Conservation (phyloP, 2,797 vertebrate species). For the Squalus acanthias region DNA sequence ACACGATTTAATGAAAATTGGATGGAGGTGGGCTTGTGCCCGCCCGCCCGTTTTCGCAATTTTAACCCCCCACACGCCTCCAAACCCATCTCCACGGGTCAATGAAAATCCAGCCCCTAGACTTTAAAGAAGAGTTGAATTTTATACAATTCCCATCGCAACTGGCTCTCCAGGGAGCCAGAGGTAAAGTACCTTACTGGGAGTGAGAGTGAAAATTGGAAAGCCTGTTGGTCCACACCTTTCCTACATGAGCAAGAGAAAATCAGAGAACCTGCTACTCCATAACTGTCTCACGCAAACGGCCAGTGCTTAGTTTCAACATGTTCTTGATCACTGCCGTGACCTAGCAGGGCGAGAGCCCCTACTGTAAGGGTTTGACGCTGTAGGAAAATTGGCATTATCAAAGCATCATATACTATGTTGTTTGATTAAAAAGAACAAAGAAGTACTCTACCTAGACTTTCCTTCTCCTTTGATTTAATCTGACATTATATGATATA, state of each 20-base stretch:
- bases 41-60: too few relatives aligned
- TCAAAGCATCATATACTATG: not conserved
- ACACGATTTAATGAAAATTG: too few relatives aligned
- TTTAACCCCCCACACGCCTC: too few relatives aligned
- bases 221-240: not conserved
- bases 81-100: too few relatives aligned
- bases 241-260: not conserved
- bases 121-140: not conserved
- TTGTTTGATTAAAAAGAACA: not conserved
- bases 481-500: constrained; percentile 16
- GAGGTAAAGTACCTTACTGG: not conserved
- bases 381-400: not conserved
- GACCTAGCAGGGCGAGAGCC: too few relatives aligned
- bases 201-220: not conserved
- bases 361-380: not conserved
- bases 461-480: not conserved
- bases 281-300: not conserved
- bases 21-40: too few relatives aligned
- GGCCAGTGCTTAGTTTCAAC: not conserved
- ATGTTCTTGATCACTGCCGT: not conserved
- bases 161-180: not conserved
- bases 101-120: too few relatives aligned
- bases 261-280: not conserved
- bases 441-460: not conserved
- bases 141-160: not conserved